A percentile compares a stretch with the other conserved stretches of the same genome.
These are phyloP conservation scores for Coenobita brevimanus DNA, from an alignment of 1,140 invertebrate species.

Conservation along the genomic window DNA sequence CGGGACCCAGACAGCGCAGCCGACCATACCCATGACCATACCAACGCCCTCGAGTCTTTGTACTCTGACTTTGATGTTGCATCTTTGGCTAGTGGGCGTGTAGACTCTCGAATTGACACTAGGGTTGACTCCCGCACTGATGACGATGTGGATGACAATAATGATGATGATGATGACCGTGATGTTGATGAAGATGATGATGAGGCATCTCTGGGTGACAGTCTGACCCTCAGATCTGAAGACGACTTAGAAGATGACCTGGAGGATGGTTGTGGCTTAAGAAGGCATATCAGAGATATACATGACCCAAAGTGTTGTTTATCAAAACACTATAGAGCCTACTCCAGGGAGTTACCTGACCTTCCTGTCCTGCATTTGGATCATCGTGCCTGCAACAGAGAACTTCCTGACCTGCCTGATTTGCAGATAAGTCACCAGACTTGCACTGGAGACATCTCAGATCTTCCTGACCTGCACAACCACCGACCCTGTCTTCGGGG, in stretches of 20 bases:
- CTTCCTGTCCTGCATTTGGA: background rate
- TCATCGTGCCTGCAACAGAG: background rate
- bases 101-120: slow-evolving; percentile 40
- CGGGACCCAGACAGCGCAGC: slow-evolving; percentile 69
- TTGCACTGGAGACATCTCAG: background rate
- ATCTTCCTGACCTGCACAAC: background rate
- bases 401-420: background rate
- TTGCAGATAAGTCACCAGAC: background rate
- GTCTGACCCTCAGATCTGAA: background rate
- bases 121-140: slow-evolving; percentile 52
- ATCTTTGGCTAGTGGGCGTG: slow-evolving; percentile 46
- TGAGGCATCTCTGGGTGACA: background rate
- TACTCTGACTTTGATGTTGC: slow-evolving; percentile 52
- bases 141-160: slow-evolving; percentile 22
- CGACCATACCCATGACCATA: background rate
- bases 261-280: background rate
- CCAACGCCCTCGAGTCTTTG: slow-evolving; percentile 30
- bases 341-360: background rate
- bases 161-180: background rate
- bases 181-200: background rate
- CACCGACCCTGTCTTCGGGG: background rate
- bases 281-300: too few relatives aligned
- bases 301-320: too few relatives aligned
- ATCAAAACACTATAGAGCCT: background rate
- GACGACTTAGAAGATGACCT: slow-evolving; percentile 7